Base-by-base conservation (phyloP, 2,888 invertebrate genomes). In the Ryuthela nishihirai region DNA sequence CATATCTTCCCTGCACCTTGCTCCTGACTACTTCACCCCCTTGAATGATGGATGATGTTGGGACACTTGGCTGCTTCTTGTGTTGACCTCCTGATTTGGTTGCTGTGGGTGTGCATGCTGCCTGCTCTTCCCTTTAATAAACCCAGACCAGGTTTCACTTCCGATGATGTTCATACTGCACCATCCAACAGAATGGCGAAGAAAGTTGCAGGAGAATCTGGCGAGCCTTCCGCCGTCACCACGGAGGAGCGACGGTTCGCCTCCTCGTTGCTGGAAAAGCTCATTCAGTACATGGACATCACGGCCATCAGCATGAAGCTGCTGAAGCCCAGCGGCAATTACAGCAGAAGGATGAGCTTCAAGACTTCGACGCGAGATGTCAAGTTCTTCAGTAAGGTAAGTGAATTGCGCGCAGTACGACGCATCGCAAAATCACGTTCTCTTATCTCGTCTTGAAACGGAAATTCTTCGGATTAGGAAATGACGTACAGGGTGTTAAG, bases 311-410 rank as follows among this genome's bases (percentile, higher is more conserved):
- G 94, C 77, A 95, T 99, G 94, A 92, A 94, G 71, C 78, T 93
- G 1, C 75, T 93, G 66, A 92, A 90, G 71, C 98, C 98, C 0
- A 95, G 94, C 0, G 84, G 89, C n/a, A 93, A 94, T 0, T 94
- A 92, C 77, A 95, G 94, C 70, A 79, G 98, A 63, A 79, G 98
- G 39, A 85, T 82, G 50, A 92, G 91, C 46, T 97, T 93, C 73
- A 92, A 90, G 69, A 92, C 91, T 0, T 90, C 95, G 24, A 90
- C 94, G 0, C 83, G 95, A 49, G 99, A 99, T 75, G 98, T 99
- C 64, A 99, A 99, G 74, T 99, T 99, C 81, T 98, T 99, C 77
- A 94, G 94, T 18, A 99, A 99, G 82, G 97, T 85, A 64, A 35
- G 48, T 4, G n/a, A n/a, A n/a, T n/a, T n/a, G n/a, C n/a, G n/a